phyloP scores from a whole-genome alignment of 1,140 invertebrate genomes.

The Drosophila trapezifrons region DNA sequence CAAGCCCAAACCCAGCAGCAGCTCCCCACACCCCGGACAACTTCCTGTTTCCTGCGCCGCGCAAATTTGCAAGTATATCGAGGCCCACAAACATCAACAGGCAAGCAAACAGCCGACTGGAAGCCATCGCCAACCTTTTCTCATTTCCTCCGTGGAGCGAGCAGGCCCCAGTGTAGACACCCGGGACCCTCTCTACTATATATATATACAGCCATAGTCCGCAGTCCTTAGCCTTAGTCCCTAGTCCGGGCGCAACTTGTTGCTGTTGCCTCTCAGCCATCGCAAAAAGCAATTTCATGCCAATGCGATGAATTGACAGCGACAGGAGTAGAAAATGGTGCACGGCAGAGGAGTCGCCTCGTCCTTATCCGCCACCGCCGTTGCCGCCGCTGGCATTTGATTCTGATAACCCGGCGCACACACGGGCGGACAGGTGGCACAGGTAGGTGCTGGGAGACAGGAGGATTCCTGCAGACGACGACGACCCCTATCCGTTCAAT shows the following conservation, averaged over 20 bases:
- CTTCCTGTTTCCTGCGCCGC: constrained; percentile 69
- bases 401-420: constrained; percentile 52
- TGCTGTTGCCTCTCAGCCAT: constrained; percentile 52
- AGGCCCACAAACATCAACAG: constrained; percentile 62
- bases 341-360: constrained; percentile 5
- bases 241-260: constrained; percentile 35
- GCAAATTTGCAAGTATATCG: constrained; percentile 43
- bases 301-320: constrained; percentile 68
- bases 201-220: constrained; percentile 7
- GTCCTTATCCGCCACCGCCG: neutral
- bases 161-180: constrained; percentile 18
- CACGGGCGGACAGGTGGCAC: constrained; percentile 22
- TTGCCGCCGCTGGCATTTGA: constrained; percentile 31
- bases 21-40: constrained; percentile 38
- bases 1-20: neutral
- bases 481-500: constrained; percentile 23
- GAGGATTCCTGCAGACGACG: constrained; percentile 6
- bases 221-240: too few relatives aligned
- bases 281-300: constrained; percentile 79
- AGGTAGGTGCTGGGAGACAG: constrained; percentile 8
- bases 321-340: constrained; percentile 33
- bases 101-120: constrained; percentile 58
- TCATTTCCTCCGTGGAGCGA: constrained; percentile 66
- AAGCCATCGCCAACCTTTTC: constrained; percentile 74
- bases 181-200: constrained; percentile 8